phyloP scores from a whole-genome alignment of 2,113 vertebrate species.

The Todiramphus saurophagus region DNA sequence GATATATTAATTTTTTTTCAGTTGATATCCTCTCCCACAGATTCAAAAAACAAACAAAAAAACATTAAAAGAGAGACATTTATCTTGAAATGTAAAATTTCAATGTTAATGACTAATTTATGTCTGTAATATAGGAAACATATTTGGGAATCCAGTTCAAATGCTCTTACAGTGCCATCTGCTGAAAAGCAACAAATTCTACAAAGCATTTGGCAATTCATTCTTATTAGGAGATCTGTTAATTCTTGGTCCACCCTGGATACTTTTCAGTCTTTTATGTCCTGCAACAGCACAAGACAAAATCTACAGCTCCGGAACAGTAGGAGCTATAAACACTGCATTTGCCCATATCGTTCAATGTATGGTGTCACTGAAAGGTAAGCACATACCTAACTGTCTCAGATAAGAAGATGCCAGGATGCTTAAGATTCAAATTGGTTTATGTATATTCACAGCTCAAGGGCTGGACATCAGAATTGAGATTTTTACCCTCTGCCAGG shows the following conservation, averaged over 20 bases:
- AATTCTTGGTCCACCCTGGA: not conserved
- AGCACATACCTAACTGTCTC: not conserved
- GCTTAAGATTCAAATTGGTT: not conserved
- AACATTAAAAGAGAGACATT: not conserved
- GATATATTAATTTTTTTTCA: not conserved
- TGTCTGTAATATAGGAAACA: not conserved
- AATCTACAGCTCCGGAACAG: not conserved
- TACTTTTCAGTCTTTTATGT: not conserved
- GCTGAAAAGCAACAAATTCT: not conserved
- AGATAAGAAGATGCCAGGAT: not conserved
- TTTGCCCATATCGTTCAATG: not conserved
- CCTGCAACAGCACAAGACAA: not conserved
- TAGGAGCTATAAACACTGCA: not conserved
- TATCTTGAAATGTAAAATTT: not conserved
- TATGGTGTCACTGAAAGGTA: not conserved
- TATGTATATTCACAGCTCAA: not conserved
- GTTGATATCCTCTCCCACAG: not conserved
- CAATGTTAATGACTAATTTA: not conserved
- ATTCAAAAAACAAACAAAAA: not conserved
- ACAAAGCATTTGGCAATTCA: not conserved
- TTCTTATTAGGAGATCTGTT: not conserved
- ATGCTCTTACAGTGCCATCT: constrained; percentile 53
- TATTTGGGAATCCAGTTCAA: not conserved
- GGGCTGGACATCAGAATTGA: not conserved
- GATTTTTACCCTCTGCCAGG: not conserved